phyloP scores from a whole-genome alignment of 1,140 invertebrate genomes.

The Coelopa frigida region DNA sequence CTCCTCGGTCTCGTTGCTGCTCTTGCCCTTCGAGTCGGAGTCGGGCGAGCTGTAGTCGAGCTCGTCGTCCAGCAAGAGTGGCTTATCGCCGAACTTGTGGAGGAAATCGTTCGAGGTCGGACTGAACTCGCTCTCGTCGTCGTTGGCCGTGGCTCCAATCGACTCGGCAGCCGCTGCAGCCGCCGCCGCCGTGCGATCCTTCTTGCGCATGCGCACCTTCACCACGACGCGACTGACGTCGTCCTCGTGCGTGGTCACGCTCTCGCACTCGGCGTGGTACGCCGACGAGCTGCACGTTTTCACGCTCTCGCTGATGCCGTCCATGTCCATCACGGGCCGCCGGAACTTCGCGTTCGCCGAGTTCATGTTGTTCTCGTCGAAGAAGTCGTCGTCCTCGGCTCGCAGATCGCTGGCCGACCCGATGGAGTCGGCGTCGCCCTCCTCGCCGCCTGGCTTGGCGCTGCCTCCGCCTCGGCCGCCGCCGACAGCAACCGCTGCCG shows the following conservation, averaged over 20 bases:
- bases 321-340: conserved; percentile 46
- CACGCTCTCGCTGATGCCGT: conserved; percentile 60
- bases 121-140: conserved; percentile 34
- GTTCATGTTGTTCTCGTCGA: conserved; percentile 44
- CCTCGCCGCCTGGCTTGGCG: conserved; percentile 36
- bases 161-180: conserved; percentile 6
- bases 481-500: conserved; percentile 18
- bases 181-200: conserved; percentile 29
- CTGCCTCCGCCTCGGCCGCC: conserved; percentile 18
- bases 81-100: conserved; percentile 72
- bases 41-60: conserved; percentile 57
- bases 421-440: conserved; percentile 58
- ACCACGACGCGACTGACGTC: conserved; percentile 48
- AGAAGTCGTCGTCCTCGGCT: conserved; percentile 53
- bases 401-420: conserved; percentile 67
- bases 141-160: conserved; percentile 3
- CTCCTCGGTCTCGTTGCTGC: conserved; percentile 35
- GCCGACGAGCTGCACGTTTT: conserved; percentile 61
- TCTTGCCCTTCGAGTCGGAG: conserved; percentile 20
- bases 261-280: conserved; percentile 66
- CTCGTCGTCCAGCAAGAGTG: conserved; percentile 71
- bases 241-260: conserved; percentile 57
- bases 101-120: conserved; percentile 47
- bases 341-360: conserved; percentile 24
- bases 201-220: conserved; percentile 41